These are phyloP conservation scores for Podilymbus podiceps DNA, from an alignment of 2,113 vertebrate genomes.

Conservation along the genomic window DNA sequence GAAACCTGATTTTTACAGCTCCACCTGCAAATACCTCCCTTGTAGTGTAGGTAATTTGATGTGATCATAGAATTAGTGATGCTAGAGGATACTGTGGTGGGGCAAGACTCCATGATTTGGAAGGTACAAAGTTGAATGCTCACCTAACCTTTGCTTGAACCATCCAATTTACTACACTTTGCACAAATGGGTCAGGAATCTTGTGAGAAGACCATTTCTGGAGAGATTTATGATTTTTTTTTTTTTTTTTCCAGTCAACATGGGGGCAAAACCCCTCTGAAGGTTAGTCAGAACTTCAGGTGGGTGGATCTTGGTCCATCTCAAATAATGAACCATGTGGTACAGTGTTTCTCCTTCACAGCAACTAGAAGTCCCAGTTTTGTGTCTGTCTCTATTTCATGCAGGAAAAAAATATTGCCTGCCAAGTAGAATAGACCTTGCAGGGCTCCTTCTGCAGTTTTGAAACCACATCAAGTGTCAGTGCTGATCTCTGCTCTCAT, in stretches of 20 bases:
- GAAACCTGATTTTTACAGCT: background rate
- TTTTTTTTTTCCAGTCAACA: background rate
- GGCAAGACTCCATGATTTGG: background rate
- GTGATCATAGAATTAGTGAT: background rate
- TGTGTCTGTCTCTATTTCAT: background rate
- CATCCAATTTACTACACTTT: background rate
- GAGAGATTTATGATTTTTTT: background rate
- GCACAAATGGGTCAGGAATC: rapidly evolving
- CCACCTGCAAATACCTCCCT: background rate
- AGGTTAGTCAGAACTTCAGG: background rate
- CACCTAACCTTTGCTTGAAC: background rate
- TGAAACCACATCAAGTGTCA: background rate
- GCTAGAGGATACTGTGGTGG: background rate
- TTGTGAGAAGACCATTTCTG: background rate
- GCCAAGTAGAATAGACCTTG: background rate
- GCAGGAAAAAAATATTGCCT: background rate
- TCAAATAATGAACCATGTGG: background rate
- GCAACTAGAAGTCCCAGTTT: background rate
- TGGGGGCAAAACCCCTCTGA: background rate
- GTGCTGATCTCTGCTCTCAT: background rate
- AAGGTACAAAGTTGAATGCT: background rate
- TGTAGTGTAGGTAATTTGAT: background rate
- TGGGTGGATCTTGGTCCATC: background rate
- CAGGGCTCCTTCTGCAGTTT: background rate
- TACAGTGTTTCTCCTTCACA: background rate